Evolutionary conservation across 1,140 invertebrate species (phyloP).

Genomic region (Pseudomyrmex sp.): DNA sequence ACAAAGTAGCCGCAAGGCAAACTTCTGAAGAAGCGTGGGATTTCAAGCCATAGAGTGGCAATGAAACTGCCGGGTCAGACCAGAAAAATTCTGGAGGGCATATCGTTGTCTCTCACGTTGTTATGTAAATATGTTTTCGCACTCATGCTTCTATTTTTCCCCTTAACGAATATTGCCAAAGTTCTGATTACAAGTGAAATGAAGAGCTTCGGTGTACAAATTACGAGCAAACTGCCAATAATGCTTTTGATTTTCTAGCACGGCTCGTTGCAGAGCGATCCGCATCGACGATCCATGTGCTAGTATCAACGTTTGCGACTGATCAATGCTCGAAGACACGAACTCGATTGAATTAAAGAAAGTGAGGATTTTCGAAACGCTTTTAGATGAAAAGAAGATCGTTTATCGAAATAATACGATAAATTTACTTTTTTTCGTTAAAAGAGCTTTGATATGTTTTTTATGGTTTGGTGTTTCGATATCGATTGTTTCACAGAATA

Average conservation of each 20-base stretch:
- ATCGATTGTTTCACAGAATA: neutral
- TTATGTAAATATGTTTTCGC: constrained; percentile 69
- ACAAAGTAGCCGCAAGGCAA: constrained; percentile 67
- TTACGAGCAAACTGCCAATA: neutral
- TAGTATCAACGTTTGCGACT: constrained; percentile 23
- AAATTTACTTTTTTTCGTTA: neutral
- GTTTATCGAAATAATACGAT: neutral
- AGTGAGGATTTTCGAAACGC: constrained; percentile 21
- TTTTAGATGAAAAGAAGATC: neutral
- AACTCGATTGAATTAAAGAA: constrained; percentile 19
- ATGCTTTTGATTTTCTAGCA: constrained; percentile 33
- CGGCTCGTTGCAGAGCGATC: neutral
- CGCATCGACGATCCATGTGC: neutral
- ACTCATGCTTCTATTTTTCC: constrained; percentile 32
- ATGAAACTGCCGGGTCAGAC: constrained; percentile 11
- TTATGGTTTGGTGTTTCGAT: neutral
- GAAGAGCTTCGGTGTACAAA: neutral
- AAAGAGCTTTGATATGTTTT: neutral
- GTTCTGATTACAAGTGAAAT: constrained; percentile 50
- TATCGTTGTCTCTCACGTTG: constrained; percentile 51
- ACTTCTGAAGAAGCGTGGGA: constrained; percentile 64
- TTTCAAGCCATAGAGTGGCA: constrained; percentile 15
- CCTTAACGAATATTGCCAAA: constrained; percentile 73
- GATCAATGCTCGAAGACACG: constrained; percentile 5
- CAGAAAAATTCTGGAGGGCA: constrained; percentile 46